Evolutionary conservation across 2,888 invertebrate genomes (phyloP).

Genomic region (Phalera bucephala): DNA sequence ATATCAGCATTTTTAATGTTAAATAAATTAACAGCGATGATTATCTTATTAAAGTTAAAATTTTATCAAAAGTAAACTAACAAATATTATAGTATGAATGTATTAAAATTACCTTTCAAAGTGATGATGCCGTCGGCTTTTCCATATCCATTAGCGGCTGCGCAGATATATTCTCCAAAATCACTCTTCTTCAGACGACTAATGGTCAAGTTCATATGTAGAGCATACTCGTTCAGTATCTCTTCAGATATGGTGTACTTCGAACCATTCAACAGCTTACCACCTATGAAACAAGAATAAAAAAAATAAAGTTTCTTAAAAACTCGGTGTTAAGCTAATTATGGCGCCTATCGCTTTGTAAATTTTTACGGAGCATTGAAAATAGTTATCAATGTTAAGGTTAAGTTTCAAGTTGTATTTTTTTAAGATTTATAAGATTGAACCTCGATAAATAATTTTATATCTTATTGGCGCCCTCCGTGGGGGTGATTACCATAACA

Average conservation of each 20-base stretch:
- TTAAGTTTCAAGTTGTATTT: neutral
- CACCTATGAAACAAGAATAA: constrained; percentile 71
- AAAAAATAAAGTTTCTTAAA: too few species aligned
- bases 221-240: constrained; percentile 87
- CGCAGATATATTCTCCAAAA: constrained; percentile 91
- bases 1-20: too few species aligned
- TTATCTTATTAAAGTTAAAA: too few species aligned
- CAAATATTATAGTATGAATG: too few species aligned
- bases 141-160: constrained; percentile 90
- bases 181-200: constrained; percentile 87
- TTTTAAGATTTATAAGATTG: neutral
- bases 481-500: too few species aligned
- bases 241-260: constrained; percentile 91
- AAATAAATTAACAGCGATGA: too few species aligned
- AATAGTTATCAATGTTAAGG: neutral
- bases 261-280: constrained; percentile 88
- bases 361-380: neutral
- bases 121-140: constrained; percentile 89
- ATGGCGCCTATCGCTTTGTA: too few species aligned
- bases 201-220: constrained; percentile 92
- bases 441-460: neutral
- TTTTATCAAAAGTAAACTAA: too few species aligned
- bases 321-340: too few species aligned
- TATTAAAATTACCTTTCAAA: constrained; percentile 89
- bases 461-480: constrained; percentile 6